phyloP scores from a whole-genome alignment of 2,888 invertebrate genomes.

The Ischnura elegans region DNA sequence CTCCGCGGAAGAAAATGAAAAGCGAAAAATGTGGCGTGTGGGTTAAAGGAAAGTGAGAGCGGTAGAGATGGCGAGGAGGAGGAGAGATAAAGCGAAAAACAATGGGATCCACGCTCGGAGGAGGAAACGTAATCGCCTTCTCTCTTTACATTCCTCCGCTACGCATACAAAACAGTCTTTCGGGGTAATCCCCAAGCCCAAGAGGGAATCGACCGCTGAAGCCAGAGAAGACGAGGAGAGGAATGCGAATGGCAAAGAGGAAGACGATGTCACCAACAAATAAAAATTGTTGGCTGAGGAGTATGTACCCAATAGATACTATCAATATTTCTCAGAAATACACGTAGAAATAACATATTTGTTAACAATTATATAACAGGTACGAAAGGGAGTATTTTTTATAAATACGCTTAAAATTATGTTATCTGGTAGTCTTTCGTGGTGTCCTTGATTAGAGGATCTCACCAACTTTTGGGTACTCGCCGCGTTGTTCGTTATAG shows the following conservation, averaged over 20 bases:
- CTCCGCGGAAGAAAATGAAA: neutral
- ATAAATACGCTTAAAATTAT: too few relatives aligned
- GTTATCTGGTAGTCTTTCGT: too few relatives aligned
- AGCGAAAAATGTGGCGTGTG: neutral
- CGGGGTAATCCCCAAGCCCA: neutral
- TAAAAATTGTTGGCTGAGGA: too few relatives aligned
- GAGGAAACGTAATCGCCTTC: slow-evolving; percentile 11
- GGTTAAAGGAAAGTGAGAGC: neutral
- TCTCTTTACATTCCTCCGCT: neutral
- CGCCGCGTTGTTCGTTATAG: too few relatives aligned
- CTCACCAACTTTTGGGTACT: too few relatives aligned
- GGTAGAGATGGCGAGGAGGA: neutral
- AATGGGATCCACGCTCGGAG: neutral
- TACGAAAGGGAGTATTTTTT: too few relatives aligned
- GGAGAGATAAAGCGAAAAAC: neutral
- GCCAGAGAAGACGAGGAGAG: neutral
- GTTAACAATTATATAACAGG: too few relatives aligned
- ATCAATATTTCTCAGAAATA: too few relatives aligned
- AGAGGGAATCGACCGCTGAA: neutral
- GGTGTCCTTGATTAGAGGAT: too few relatives aligned
- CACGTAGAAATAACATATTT: too few relatives aligned
- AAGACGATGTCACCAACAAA: too few relatives aligned
- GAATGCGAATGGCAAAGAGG: neutral
- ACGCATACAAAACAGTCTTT: neutral
- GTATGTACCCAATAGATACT: too few relatives aligned